Base-by-base conservation (phyloP, 2,113 vertebrate species). In the Triplophysa dalaica region DNA sequence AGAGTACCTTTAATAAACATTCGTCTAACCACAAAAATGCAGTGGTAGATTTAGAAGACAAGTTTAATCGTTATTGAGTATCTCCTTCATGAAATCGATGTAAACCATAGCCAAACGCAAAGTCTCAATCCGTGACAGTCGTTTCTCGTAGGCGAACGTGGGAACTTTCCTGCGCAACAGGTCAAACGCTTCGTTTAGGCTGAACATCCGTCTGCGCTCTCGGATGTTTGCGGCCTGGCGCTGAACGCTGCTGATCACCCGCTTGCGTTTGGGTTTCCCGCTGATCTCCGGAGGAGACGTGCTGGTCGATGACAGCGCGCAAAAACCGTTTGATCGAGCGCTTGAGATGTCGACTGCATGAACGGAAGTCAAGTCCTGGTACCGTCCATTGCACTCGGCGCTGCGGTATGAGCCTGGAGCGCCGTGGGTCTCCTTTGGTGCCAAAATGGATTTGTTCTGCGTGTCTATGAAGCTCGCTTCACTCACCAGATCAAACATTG, bases 41-140 rank as follows among this genome's bases (percentile, higher is more conserved):
- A 60, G 16, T 10, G 38, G 8, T n/a, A 73, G 21, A 60, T 13
- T 26, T 16, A 16, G 11, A 21, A 12, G 19, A 4, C 29, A 5
- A 4, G 61, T 21, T 65, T 61, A 75, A 38, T 50, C 29, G 41
- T 77, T 79, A 56, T 80, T 91, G 88, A 99, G 85, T 70, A 99
- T 92, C 84, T 98, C 97, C 0, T 93, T 96, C 98, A 99, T 98
- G 87, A 99, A 99, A 81, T 96, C 94, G 81, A 99, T 99, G 87
- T 99, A 99, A 56, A 98, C 92, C 29, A 99, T 98, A 80, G 97
- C 98, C 69, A 99, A 92, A 50, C 96, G 95, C 2, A 99, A 87
- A 0, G 97, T 99, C 86, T 99, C 98, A 81, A 99, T 98, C 6
- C 97, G 91, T 1, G 98, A 99, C 26, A 99, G 93, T 26, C 96